Conservation (phyloP, 2,888 invertebrate genomes). For the Crematogaster levior region DNA sequence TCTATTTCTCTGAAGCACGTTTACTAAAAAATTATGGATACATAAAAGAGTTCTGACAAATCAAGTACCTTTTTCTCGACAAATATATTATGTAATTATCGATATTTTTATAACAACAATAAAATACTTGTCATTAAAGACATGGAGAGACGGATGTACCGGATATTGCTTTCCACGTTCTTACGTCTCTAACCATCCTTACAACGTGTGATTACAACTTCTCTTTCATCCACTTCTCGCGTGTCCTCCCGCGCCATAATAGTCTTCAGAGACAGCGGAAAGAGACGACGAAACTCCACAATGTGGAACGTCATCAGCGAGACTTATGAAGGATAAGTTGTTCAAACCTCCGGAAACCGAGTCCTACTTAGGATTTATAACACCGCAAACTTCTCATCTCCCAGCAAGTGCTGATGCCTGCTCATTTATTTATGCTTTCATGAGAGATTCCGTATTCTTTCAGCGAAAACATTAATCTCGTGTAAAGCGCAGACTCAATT, state of each 20-base stretch:
- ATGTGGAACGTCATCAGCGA: slow-evolving; percentile 34
- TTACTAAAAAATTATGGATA: not conserved
- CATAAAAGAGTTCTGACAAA: slow-evolving; percentile 5
- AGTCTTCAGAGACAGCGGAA: slow-evolving; percentile 16
- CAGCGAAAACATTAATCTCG: not conserved
- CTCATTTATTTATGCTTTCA: slow-evolving; percentile 24
- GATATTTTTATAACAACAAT: slow-evolving; percentile 7
- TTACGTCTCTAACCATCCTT: slow-evolving; percentile 16
- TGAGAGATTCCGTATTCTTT: not conserved
- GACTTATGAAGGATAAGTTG: slow-evolving; percentile 51
- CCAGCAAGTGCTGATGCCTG: slow-evolving; percentile 25
- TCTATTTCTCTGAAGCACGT: no score
- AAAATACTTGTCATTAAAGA: not conserved
- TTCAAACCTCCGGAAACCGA: slow-evolving; percentile 40
- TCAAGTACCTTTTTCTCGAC: not conserved
- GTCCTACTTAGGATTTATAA: slow-evolving; percentile 45
- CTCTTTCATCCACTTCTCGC: slow-evolving; percentile 1
- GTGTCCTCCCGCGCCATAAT: slow-evolving; percentile 16
- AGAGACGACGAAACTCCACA: slow-evolving; percentile 22
- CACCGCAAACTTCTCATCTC: slow-evolving; percentile 21
- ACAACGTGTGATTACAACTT: slow-evolving; percentile 27
- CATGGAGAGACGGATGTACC: not conserved
- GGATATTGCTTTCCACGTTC: slow-evolving; percentile 37
- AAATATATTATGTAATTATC: not conserved
- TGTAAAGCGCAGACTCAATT: not conserved